Evolutionary conservation across 2,113 vertebrate species (phyloP), one percentile per base, ranked within the genome.

Genomic region (Campylomormyrus tamandua): DNA sequence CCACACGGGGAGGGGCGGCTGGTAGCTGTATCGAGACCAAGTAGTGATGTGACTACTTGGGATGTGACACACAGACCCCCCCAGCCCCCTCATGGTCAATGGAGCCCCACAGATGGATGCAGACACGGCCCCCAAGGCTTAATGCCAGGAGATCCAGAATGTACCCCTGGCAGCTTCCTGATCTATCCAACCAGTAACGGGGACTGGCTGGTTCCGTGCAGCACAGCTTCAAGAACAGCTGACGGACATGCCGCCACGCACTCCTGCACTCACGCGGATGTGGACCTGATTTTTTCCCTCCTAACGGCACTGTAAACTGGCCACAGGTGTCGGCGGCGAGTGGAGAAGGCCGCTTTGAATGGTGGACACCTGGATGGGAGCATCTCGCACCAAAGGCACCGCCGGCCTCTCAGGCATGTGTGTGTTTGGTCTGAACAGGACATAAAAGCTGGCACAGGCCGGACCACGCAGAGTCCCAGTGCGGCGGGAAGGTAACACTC

Each of bases 61-160:
- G 58, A 66, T n/a, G 58, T 27, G n/a, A 66, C 58, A 66, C 58
- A 10, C 89, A 93, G 92, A 90, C 90, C 42, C 83, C 48, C 87
- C 42, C 70, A 88, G 86, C 15, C 19, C n/a, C 58, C 9, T 27
- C 56, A 62, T 62, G 21, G 56, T 62, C 9, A 66, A 66, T 66
- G 58, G 58, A 66, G 58, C 58, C 58, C n/a, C n/a, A 9, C 58
- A 66, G 58, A 27, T 11, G n/a, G 58, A 66, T 66, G 58, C 58
- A 66, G 58, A 66, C 9, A 11, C 8, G 24, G 1, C 24, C 58
- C 58, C 9, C 24, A 9, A 66, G 80, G 19, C 17, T 83, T 46
- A 42, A 19, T 46, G 21, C 42, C 42, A 0, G 77, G 77, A 45
- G 17, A 39, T 15, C 77, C 77, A 83, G 80, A 46, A 27, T 66